Percentiles rank a stretch among this genome's conserved stretches.
These are phyloP conservation scores for Leptopilina myrica DNA, from an alignment of 2,888 invertebrate species.

Conservation along the genomic window DNA sequence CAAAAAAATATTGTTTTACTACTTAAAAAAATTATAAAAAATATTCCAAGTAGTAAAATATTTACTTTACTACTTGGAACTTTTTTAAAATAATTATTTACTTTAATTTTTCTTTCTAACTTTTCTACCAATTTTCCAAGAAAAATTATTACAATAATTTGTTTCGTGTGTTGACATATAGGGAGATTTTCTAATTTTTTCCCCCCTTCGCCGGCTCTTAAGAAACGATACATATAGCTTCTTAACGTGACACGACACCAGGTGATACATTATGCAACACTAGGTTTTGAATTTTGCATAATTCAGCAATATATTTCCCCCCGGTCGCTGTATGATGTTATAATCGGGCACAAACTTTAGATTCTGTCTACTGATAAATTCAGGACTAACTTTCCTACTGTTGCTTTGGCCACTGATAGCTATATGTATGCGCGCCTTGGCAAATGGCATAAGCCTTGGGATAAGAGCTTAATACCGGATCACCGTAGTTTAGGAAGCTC, in stretches of 20 bases:
- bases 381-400: constrained; percentile 5
- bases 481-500: constrained; percentile 17
- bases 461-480: constrained; percentile 9
- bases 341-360: not conserved
- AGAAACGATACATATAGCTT: not conserved
- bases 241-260: not conserved
- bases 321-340: not conserved
- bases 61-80: too few relatives aligned
- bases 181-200: not conserved
- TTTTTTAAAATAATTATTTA: too few relatives aligned
- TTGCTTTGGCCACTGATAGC: constrained; percentile 1
- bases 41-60: too few relatives aligned
- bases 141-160: too few relatives aligned
- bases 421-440: not conserved
- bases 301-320: not conserved
- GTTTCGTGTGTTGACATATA: not conserved
- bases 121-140: too few relatives aligned
- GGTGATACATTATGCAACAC: constrained; percentile 12
- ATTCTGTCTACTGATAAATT: not conserved
- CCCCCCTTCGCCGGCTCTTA: not conserved
- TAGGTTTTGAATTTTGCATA: not conserved
- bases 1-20: too few relatives aligned
- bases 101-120: too few relatives aligned
- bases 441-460: not conserved
- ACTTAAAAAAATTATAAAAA: too few relatives aligned